These are phyloP conservation scores for Accipiter cooperii DNA, from an alignment of 2,113 vertebrate genomes.

Conservation along the genomic window DNA sequence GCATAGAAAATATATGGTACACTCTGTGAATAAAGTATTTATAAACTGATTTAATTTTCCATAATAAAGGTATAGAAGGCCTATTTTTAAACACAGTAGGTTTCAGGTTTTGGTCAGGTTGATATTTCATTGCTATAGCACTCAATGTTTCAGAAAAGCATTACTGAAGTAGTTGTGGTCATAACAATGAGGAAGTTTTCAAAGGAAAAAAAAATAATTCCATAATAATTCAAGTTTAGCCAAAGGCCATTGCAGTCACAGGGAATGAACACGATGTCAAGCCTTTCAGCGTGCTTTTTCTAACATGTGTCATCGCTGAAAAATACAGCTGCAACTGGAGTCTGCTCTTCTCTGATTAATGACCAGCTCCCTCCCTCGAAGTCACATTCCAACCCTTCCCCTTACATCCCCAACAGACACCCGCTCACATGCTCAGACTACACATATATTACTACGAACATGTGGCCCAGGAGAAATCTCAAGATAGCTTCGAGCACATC, in stretches of 20 bases:
- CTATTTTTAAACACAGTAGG: background rate
- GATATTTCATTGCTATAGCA: background rate
- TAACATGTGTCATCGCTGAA: conserved; percentile 14
- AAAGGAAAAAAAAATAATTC: background rate
- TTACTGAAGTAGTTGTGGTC: background rate
- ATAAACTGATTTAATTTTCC: background rate
- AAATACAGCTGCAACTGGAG: conserved; percentile 37
- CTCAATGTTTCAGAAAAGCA: background rate
- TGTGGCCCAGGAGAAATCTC: conserved; percentile 15
- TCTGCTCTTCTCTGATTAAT: conserved; percentile 34
- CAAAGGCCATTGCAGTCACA: background rate
- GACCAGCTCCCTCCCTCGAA: conserved; percentile 24
- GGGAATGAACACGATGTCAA: background rate
- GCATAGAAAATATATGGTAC: background rate
- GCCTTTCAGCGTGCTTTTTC: background rate
- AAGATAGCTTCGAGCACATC: conserved; percentile 35
- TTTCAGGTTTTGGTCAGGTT: background rate
- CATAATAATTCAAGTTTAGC: background rate
- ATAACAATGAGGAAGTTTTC: background rate
- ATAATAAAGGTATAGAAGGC: background rate
- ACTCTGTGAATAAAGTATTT: background rate
- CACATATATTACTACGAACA: conserved; percentile 1
- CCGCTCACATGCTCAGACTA: conserved; percentile 43
- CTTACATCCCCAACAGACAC: conserved; percentile 43
- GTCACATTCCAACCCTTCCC: conserved; percentile 51